phyloP scores from a whole-genome alignment of 2,888 invertebrate genomes.

The Melipona bicolor region DNA sequence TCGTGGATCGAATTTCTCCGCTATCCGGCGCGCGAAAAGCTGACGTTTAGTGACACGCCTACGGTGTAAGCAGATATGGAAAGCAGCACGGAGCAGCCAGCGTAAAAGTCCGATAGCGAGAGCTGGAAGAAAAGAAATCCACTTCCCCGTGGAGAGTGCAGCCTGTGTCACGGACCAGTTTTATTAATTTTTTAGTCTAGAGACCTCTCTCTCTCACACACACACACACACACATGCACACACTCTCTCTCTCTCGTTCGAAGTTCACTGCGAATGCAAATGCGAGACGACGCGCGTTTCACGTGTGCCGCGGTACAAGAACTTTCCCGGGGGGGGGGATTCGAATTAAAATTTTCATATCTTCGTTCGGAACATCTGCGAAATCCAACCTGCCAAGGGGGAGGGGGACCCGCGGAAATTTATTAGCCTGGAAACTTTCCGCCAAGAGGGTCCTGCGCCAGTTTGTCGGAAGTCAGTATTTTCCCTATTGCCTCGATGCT shows the following conservation, averaged over 20 bases:
- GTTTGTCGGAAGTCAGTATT: background rate
- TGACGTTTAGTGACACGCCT: constrained; percentile 50
- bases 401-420: constrained; percentile 26
- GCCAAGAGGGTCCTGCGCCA: too few species aligned
- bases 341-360: constrained; percentile 59
- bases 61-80: constrained; percentile 41
- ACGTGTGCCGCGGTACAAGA: constrained; percentile 42
- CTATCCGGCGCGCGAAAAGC: constrained; percentile 30
- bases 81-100: constrained; percentile 28
- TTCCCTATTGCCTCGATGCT: background rate
- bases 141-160: constrained; percentile 18
- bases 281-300: constrained; percentile 39
- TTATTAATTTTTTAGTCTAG: constrained; percentile 54
- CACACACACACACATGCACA: too few species aligned
- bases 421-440: constrained; percentile 28
- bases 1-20: constrained; percentile 45
- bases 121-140: constrained; percentile 41
- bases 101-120: constrained; percentile 42
- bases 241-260: background rate
- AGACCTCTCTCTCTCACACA: background rate
- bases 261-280: constrained; percentile 46
- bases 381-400: constrained; percentile 6
- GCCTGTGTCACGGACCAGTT: constrained; percentile 50
- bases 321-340: constrained; percentile 21
- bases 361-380: constrained; percentile 46